Base-by-base conservation (phyloP, 1,140 invertebrate species). In the Sycophaga agraensis region DNA sequence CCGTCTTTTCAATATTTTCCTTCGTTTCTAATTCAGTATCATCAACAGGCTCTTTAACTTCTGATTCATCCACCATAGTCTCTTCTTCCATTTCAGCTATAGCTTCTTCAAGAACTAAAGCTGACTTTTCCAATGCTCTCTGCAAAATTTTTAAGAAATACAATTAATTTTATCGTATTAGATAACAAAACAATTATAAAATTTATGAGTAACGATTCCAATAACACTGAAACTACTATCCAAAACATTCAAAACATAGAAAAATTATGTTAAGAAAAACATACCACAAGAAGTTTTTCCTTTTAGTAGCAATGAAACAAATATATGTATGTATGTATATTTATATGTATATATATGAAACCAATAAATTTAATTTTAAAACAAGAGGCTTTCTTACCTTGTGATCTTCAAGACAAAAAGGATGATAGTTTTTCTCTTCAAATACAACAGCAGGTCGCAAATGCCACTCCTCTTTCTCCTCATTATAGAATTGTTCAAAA, bases 381-480 rank as follows among this genome's bases (percentile, higher is more conserved):
- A n/a, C n/a, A n/a, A n/a, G n/a, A n/a, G n/a, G n/a, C n/a, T n/a
- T n/a, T n/a, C 69, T 64, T 70, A 92, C 91, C 84, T 92, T 91
- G 69, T 89, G 89, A 81, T 97, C 95, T 69, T 96, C 89, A 67
- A 92, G 89, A 78, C 95, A 98, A 21, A 92, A 76, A 0, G 94
- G 94, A 84, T 98, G 95, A 75, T 93, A 97, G 69, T 91, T 89
- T 67, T 88, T 88, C 1, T 85, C 88, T 35, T 94, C 88, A 31
- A 89, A 86, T 19, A 84, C 78, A 4, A 96, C 82, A 0, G 95
- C 91, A 72, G 93, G 90, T 55, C 87, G 83, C 11, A 98, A 81
- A 73, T 96, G 92, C 96, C 96, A 99, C 74, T 97, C 96, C 76
- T 98, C 96, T 56, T 89, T 88, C 69, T 98, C 96, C 79, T 98